Percentiles rank a stretch among this genome's conserved stretches.
phyloP scores from a whole-genome alignment of 1,140 invertebrate species.

The Caenorhabditis inopinata region DNA sequence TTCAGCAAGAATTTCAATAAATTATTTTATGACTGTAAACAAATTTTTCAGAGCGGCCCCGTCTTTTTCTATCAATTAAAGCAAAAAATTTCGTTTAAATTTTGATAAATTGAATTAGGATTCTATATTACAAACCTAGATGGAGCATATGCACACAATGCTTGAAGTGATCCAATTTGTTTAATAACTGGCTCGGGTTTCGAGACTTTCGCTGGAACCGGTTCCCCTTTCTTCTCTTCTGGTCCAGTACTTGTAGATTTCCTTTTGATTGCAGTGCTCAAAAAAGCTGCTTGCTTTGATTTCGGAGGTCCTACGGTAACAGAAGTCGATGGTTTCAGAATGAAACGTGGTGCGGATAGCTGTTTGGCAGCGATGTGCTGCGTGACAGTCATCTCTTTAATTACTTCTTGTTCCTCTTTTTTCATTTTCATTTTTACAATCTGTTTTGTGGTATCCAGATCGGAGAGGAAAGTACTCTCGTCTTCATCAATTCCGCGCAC shows the following conservation, averaged over 20 bases:
- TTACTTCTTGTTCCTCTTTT: slow-evolving; percentile 57
- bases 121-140: neutral
- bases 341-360: neutral
- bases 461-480: slow-evolving; percentile 86
- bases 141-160: neutral
- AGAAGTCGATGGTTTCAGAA: slow-evolving; percentile 7
- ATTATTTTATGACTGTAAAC: no score
- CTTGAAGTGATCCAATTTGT: neutral
- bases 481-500: slow-evolving; percentile 91
- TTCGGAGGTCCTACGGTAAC: neutral
- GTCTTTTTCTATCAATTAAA: no score
- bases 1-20: no score
- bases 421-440: slow-evolving; percentile 57
- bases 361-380: slow-evolving; percentile 12
- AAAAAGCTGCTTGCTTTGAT: slow-evolving; percentile 46
- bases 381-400: slow-evolving; percentile 49
- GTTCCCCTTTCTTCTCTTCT: neutral
- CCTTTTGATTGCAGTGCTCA: slow-evolving; percentile 45
- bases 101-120: no score
- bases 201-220: neutral
- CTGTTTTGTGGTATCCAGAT: slow-evolving; percentile 74
- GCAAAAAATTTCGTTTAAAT: no score
- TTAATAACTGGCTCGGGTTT: neutral
- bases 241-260: slow-evolving; percentile 24
- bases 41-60: no score